Conservation (phyloP, 1,140 invertebrate species). For the Lasioglossum baleicum region DNA sequence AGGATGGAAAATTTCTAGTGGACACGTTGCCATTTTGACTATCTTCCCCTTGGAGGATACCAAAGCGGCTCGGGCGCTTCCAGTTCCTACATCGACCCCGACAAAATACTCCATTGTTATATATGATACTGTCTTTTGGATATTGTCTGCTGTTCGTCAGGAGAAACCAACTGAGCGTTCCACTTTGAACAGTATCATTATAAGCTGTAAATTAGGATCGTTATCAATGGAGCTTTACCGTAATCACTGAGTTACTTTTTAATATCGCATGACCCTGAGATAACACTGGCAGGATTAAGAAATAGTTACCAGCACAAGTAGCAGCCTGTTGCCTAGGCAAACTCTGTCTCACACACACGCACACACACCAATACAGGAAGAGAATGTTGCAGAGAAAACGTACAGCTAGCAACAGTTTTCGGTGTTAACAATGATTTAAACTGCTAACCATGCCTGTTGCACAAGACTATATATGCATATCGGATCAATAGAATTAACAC, state of each 20-base stretch:
- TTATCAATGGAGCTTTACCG: conserved; percentile 48
- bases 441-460: neutral
- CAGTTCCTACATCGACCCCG: conserved; percentile 96
- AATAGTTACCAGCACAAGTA: neutral
- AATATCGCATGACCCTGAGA: conserved; percentile 68
- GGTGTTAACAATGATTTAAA: neutral
- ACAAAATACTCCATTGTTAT: conserved; percentile 84
- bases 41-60: conserved; percentile 86
- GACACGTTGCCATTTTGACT: conserved; percentile 82
- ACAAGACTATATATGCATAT: neutral
- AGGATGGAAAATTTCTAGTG: conserved; percentile 90
- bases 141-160: neutral
- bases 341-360: neutral
- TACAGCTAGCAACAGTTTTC: neutral
- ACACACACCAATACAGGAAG: too few species aligned
- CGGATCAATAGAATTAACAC: neutral
- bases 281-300: conserved; percentile 62
- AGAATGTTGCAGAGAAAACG: neutral
- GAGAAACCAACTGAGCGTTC: conserved; percentile 47
- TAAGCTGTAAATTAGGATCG: conserved; percentile 41
- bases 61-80: conserved; percentile 91
- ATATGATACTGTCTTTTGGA: neutral
- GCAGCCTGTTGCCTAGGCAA: neutral
- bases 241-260: conserved; percentile 51
- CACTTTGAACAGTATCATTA: conserved; percentile 18